Conservation (phyloP, 1,140 invertebrate genomes). For the Melanaphis sacchari region DNA sequence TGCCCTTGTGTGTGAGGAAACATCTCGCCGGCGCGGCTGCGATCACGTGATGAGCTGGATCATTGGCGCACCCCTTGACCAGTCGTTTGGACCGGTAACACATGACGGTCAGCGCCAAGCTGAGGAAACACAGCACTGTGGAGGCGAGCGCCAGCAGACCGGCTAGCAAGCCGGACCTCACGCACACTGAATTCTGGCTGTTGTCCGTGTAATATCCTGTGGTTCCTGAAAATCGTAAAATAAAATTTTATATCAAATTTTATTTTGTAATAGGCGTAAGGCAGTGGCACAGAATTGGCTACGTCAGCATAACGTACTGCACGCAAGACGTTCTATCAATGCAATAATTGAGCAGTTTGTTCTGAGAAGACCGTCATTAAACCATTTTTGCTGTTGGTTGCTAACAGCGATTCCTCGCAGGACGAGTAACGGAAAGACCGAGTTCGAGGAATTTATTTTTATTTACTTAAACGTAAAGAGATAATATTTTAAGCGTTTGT, state of each 20-base stretch:
- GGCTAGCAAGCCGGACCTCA: conserved; percentile 78
- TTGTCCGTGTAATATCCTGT: conserved; percentile 64
- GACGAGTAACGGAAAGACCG: no score
- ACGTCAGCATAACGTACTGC: no score
- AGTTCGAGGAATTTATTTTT: no score
- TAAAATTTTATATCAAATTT: neutral
- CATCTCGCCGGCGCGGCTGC: conserved; percentile 63
- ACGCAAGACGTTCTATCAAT: no score
- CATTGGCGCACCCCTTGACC: conserved; percentile 63
- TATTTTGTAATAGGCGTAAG: neutral
- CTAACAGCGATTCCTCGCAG: no score
- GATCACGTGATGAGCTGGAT: conserved; percentile 62
- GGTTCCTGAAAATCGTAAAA: conserved; percentile 61
- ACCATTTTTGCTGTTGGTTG: no score
- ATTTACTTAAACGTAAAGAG: no score
- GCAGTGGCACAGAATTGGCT: no score
- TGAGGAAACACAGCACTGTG: conserved; percentile 73
- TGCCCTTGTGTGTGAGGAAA: conserved; percentile 76
- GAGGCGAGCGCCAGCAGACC: conserved; percentile 76
- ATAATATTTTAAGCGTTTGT: no score
- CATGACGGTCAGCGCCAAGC: conserved; percentile 74
- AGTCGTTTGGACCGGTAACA: conserved; percentile 73
- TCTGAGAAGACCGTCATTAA: no score
- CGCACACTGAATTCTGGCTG: conserved; percentile 70
- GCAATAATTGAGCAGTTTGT: no score